A percentile compares a stretch with the other conserved stretches of the same genome.
Evolutionary conservation across 2,888 invertebrate genomes (phyloP).

Genomic region (Tanytarsus gracilentus): DNA sequence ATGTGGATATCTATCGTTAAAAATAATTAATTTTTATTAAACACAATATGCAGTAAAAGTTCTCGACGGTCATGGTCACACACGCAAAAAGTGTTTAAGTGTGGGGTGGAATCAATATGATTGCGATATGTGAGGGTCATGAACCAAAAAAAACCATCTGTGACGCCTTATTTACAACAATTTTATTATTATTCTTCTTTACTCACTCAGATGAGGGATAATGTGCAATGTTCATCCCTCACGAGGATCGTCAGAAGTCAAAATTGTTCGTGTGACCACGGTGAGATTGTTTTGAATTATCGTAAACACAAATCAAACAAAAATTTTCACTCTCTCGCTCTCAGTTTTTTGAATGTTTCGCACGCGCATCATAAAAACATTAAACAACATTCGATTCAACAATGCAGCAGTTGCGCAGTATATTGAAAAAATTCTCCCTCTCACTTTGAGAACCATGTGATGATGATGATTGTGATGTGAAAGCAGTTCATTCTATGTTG

Average conservation of each 20-base stretch:
- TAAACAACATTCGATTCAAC: too few species aligned
- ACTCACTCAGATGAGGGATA: background rate
- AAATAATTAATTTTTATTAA: slow-evolving; percentile 29
- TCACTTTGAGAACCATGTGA: background rate
- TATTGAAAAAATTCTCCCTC: background rate
- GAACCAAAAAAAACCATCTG: background rate
- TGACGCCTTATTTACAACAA: background rate
- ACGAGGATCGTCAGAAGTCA: background rate
- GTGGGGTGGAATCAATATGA: slow-evolving; percentile 24
- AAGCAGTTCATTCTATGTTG: background rate
- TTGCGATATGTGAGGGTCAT: slow-evolving; percentile 24
- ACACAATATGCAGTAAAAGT: slow-evolving; percentile 5
- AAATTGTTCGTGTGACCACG: background rate
- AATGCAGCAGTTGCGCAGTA: slow-evolving; percentile 25
- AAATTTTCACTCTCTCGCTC: slow-evolving; percentile 2
- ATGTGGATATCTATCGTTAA: background rate
- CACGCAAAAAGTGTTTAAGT: background rate
- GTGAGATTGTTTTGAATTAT: slow-evolving; percentile 15
- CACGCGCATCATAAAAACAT: slow-evolving; percentile 14
- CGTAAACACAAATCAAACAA: slow-evolving; percentile 28
- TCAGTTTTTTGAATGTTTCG: slow-evolving; percentile 10
- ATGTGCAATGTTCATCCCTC: background rate
- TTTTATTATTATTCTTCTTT: too few species aligned
- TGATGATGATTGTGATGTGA: background rate
- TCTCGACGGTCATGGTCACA: slow-evolving; percentile 13